phyloP scores from a whole-genome alignment of 2,888 invertebrate genomes.

The Oscheius sp. region DNA sequence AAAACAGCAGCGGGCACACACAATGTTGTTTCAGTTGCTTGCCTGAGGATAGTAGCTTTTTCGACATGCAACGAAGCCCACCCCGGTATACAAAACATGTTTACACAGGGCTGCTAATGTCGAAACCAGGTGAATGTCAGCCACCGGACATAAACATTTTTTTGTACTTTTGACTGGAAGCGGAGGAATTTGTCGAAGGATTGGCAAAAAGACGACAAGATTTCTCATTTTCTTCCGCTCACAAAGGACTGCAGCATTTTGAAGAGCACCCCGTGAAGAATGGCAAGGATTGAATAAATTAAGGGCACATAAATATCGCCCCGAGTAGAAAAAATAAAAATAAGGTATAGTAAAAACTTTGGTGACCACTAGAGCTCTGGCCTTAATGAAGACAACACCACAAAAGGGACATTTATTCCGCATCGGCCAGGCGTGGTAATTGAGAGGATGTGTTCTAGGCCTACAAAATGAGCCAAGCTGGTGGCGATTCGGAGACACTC shows the following conservation, averaged over 20 bases:
- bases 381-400: conserved; percentile 21
- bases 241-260: too few species aligned
- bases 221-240: too few species aligned
- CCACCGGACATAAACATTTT: too few species aligned
- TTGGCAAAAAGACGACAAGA: too few species aligned
- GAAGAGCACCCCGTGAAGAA: too few species aligned
- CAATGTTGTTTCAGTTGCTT: background rate
- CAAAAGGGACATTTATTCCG: conserved; percentile 23
- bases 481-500: background rate
- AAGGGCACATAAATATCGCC: too few species aligned
- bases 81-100: conserved; percentile 3
- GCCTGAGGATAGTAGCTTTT: background rate
- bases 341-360: background rate
- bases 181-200: too few species aligned
- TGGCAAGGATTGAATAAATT: too few species aligned
- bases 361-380: background rate
- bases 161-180: too few species aligned
- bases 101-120: background rate
- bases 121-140: too few species aligned
- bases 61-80: background rate
- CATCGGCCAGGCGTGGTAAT: conserved; percentile 22
- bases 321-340: too few species aligned
- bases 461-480: conserved; percentile 13
- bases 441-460: conserved; percentile 29
- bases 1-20: background rate